Evolutionary conservation across 2,888 invertebrate genomes (phyloP), one percentile per base, ranked within the genome.

Genomic region (Spodoptera exigua): DNA sequence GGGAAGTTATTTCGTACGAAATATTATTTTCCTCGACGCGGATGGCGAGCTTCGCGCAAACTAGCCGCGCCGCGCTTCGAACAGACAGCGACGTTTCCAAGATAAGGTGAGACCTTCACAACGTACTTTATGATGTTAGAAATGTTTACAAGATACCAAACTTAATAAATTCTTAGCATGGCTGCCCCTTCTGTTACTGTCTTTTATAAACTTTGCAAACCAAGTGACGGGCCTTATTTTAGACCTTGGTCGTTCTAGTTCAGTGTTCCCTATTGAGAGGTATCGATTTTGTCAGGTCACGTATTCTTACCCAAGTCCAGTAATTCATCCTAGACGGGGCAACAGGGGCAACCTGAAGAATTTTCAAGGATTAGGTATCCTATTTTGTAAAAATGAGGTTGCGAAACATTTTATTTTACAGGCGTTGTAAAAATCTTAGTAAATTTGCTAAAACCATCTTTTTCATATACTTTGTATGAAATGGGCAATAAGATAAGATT

Each of bases 201-300:
- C 36, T 37, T 40, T n/a, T 47, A 37, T 40, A 18, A 36, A 45
- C 40, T 37, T 54, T 59, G 37, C 27, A 63, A 57, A 73, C 56
- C 53, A 51, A 73, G 46, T 49, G 45, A 21, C 11, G 37, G 35
- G 43, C 40, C 21, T 55, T 58, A 47, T 53, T 69, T 56, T 55
- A 49, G 40, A 44, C 45, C 13, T n/a, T 13, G 45, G 35, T 43
- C 40, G 53, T 62, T 44, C 37, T 46, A 56, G 35, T 43, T 16
- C 34, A 27, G 27, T 27, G 27, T 27, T 27, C 27, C 27, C 27
- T 27, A 56, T 59, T 56, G 52, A 46, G 37, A 52, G 61, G 51
- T 59, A 65, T 70, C 56, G 70, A 70, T 65, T 70, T 49, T 58
- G 34, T 61, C 35, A 65, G 70, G 70, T 65, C 56, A 74, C 58